Percentiles rank a stretch among this genome's conserved stretches.
phyloP scores from a whole-genome alignment of 2,888 invertebrate species.

The Mythimna vitellina region DNA sequence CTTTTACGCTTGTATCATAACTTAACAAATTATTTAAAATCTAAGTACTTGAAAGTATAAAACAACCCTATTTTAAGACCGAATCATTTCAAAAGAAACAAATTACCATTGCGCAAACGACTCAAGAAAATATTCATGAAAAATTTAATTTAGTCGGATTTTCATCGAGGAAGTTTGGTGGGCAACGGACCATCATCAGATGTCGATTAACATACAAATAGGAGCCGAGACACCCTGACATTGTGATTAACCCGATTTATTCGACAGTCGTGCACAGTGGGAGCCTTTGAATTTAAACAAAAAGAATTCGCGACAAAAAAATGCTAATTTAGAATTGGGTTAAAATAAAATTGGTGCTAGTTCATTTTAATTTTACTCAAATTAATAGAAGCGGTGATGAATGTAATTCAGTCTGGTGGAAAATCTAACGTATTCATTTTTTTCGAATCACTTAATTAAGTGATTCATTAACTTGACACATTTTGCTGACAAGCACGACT shows the following conservation, averaged over 20 bases:
- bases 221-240: conserved; percentile 32
- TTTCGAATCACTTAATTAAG: conserved; percentile 48
- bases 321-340: conserved; percentile 25
- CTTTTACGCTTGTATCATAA: not conserved
- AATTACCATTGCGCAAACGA: conserved; percentile 42
- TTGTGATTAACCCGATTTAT: conserved; percentile 51
- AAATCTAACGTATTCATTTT: conserved; percentile 30
- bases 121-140: conserved; percentile 53
- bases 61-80: conserved; percentile 3
- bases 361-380: conserved; percentile 9
- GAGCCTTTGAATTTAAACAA: conserved; percentile 16
- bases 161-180: conserved; percentile 38
- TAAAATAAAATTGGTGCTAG: conserved; percentile 1
- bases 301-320: conserved; percentile 21
- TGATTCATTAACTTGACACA: conserved; percentile 28
- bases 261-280: conserved; percentile 30
- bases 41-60: not conserved
- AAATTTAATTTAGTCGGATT: conserved; percentile 49
- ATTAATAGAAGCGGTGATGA: conserved; percentile 23
- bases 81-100: conserved; percentile 41
- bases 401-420: conserved; percentile 18
- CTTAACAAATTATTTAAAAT: not conserved
- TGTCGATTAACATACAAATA: conserved; percentile 67
- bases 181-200: conserved; percentile 51
- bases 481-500: conserved; percentile 31